These are phyloP conservation scores for Peromyscus maniculatus DNA, from an alignment of 2,113 vertebrate species.

Conservation along the genomic window DNA sequence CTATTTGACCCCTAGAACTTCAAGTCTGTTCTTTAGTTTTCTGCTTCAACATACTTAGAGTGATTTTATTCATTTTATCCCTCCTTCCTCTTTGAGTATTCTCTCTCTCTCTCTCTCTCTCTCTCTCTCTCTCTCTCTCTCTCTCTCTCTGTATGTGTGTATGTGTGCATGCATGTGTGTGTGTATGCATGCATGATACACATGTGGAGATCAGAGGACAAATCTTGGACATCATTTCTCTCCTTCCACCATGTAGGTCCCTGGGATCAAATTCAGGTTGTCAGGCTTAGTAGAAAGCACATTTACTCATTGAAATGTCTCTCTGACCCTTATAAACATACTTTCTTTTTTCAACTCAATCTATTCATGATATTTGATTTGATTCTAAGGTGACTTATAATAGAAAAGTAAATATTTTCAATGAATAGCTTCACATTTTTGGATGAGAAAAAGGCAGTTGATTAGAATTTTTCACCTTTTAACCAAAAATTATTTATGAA, in stretches of 20 bases:
- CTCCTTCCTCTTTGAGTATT: background rate
- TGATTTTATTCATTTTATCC: background rate
- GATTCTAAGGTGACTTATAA: slow-evolving; percentile 12
- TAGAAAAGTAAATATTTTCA: background rate
- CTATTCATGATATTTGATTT: slow-evolving; percentile 47
- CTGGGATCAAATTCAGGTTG: background rate
- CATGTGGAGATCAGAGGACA: background rate
- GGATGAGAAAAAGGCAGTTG: background rate
- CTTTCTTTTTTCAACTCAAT: slow-evolving; percentile 36
- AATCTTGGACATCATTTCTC: background rate
- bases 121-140: background rate
- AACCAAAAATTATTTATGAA: slow-evolving; percentile 28
- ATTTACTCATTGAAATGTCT: background rate
- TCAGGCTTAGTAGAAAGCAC: background rate
- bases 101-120: too few relatives aligned
- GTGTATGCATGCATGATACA: too few relatives aligned
- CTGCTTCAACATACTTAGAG: background rate
- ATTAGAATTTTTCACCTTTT: background rate
- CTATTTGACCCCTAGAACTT: background rate
- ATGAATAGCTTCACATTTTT: background rate
- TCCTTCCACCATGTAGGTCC: background rate
- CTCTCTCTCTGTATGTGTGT: background rate
- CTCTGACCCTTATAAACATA: background rate
- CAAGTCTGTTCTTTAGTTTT: background rate
- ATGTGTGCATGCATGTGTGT: background rate